Evolutionary conservation across 2,113 vertebrate genomes (phyloP).

Genomic region (Hypomesus transpacificus): DNA sequence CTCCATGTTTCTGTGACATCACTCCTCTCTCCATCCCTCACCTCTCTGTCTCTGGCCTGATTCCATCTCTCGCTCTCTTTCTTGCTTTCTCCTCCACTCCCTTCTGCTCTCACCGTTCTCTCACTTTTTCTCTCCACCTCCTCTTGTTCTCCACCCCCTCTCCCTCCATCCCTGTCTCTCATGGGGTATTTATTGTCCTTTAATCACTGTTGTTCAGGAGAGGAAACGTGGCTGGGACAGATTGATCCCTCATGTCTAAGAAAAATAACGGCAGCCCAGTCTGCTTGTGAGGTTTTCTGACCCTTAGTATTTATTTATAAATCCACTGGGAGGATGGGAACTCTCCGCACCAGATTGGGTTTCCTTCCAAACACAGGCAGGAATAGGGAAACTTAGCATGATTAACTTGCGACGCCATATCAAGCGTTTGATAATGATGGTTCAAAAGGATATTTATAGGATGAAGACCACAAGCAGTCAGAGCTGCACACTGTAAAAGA

Average conservation of each 20-base stretch:
- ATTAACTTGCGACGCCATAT: too few species aligned
- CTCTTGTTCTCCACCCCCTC: not conserved
- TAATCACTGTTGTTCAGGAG: constrained; percentile 50
- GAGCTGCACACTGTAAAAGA: too few species aligned
- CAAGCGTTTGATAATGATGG: too few species aligned
- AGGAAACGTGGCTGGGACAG: constrained; percentile 16
- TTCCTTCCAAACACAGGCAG: not conserved
- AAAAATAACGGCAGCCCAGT: too few species aligned
- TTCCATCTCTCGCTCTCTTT: not conserved
- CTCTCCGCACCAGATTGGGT: constrained; percentile 7
- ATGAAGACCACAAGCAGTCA: too few species aligned
- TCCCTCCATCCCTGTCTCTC: constrained; percentile 11
- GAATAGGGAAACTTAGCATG: not conserved
- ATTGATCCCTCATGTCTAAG: not conserved
- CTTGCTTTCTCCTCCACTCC: constrained; percentile 3
- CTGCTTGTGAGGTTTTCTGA: constrained; percentile 43
- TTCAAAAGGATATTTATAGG: too few species aligned
- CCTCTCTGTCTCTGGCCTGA: not conserved
- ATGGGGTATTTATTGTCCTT: constrained; percentile 33
- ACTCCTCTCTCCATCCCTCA: constrained; percentile 7
- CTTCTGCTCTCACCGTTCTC: not conserved
- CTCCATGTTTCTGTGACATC: not conserved
- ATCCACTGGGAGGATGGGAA: constrained; percentile 34
- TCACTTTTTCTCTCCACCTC: not conserved
- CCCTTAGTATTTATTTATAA: constrained; percentile 8